phyloP scores from a whole-genome alignment of 2,113 vertebrate species.

The Tychaedon coryphoeus region DNA sequence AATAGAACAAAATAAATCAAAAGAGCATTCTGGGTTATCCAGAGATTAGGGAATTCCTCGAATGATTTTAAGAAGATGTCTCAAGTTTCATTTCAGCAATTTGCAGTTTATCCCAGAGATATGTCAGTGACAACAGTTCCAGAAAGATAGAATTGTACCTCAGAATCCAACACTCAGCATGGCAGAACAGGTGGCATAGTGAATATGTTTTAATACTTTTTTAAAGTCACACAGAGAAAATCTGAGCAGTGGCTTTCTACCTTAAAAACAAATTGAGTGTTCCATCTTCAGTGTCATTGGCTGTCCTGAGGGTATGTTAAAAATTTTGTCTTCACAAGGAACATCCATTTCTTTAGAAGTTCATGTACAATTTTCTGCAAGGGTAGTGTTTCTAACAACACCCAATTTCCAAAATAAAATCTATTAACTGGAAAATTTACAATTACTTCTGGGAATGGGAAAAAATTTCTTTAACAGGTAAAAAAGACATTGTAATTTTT shows the following conservation, averaged over 20 bases:
- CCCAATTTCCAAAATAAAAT: background rate
- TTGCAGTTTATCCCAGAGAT: background rate
- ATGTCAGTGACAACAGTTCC: background rate
- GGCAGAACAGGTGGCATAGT: background rate
- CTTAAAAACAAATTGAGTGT: background rate
- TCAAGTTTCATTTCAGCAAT: background rate
- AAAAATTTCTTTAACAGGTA: fast-evolving
- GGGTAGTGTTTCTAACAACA: background rate
- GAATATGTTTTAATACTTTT: background rate
- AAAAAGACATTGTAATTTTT: background rate
- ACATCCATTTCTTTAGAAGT: background rate
- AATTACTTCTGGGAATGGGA: background rate
- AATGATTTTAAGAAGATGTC: background rate
- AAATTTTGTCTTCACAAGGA: background rate
- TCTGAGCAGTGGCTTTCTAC: background rate
- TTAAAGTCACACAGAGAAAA: background rate
- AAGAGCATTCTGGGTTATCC: background rate
- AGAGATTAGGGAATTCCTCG: background rate
- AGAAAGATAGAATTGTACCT: background rate
- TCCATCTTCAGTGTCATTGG: background rate
- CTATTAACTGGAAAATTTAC: background rate
- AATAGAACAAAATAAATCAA: background rate
- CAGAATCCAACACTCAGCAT: background rate
- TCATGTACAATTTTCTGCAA: background rate
- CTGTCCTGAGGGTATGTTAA: background rate